A percentile compares a stretch with the other conserved stretches of the same genome.
Evolutionary conservation across 2,888 invertebrate genomes (phyloP).

Genomic region (Heliconius sara): DNA sequence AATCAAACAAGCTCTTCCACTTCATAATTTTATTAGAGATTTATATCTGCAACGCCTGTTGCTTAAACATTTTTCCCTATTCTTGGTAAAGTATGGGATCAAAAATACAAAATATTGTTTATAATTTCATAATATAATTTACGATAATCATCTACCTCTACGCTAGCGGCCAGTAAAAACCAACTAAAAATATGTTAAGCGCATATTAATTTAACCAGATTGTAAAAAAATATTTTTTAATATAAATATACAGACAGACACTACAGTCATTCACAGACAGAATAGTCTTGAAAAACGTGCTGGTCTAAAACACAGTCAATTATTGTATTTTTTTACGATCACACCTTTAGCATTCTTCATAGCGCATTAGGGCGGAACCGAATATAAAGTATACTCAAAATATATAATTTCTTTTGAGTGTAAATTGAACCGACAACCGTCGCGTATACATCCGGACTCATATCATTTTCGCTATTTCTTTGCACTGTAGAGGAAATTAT

Average conservation of each 20-base stretch:
- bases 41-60: background rate
- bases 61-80: background rate
- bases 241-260: background rate
- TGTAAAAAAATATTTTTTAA: background rate
- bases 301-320: too few relatives aligned
- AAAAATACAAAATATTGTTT: background rate
- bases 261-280: too few relatives aligned
- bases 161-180: background rate
- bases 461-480: too few relatives aligned
- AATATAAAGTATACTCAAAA: too few relatives aligned
- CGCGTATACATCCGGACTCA: background rate
- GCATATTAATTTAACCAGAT: background rate
- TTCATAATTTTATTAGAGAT: background rate
- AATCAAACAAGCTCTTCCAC: too few relatives aligned
- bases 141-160: background rate
- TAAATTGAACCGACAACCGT: background rate
- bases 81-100: background rate
- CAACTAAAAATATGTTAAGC: background rate
- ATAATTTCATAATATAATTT: slow-evolving; percentile 15
- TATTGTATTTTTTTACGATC: too few relatives aligned
- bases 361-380: too few relatives aligned
- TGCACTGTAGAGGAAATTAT: too few relatives aligned
- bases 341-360: too few relatives aligned
- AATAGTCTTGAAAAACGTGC: too few relatives aligned
- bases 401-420: background rate